phyloP scores from a whole-genome alignment of 1,140 invertebrate species.

The Drosophila kurseongensis region DNA sequence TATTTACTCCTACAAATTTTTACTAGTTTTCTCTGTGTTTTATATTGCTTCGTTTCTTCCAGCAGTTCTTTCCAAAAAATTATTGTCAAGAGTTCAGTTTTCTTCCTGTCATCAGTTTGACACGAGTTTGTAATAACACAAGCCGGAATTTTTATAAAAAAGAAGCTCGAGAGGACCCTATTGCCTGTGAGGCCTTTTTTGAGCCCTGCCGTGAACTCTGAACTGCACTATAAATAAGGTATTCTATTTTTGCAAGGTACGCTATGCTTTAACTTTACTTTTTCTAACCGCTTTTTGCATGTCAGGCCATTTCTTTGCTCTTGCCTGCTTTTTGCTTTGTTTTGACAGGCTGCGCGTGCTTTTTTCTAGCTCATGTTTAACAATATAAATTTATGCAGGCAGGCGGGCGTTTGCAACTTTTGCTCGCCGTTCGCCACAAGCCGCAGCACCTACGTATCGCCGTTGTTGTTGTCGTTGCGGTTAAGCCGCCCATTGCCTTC shows the following conservation, averaged over 20 bases:
- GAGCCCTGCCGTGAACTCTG: slow-evolving; percentile 4
- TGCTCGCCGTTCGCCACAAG: slow-evolving; percentile 53
- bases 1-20: no score
- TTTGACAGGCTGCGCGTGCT: slow-evolving; percentile 75
- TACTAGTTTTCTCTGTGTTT: no score
- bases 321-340: slow-evolving; percentile 26
- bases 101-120: neutral
- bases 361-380: slow-evolving; percentile 78
- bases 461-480: slow-evolving; percentile 54
- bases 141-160: neutral
- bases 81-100: neutral
- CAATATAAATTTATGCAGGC: slow-evolving; percentile 78
- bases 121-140: neutral
- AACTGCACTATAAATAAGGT: neutral
- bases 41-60: no score
- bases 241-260: slow-evolving; percentile 26
- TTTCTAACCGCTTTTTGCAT: slow-evolving; percentile 36
- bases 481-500: slow-evolving; percentile 30
- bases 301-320: slow-evolving; percentile 54
- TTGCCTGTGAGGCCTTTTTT: neutral
- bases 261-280: slow-evolving; percentile 12
- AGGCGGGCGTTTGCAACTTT: slow-evolving; percentile 48
- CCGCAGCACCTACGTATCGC: slow-evolving; percentile 58
- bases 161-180: neutral
- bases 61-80: no score